A percentile compares a stretch with the other conserved stretches of the same genome.
Conservation (phyloP, 2,797 vertebrate genomes). For the Centroberyx gerrardi region DNA sequence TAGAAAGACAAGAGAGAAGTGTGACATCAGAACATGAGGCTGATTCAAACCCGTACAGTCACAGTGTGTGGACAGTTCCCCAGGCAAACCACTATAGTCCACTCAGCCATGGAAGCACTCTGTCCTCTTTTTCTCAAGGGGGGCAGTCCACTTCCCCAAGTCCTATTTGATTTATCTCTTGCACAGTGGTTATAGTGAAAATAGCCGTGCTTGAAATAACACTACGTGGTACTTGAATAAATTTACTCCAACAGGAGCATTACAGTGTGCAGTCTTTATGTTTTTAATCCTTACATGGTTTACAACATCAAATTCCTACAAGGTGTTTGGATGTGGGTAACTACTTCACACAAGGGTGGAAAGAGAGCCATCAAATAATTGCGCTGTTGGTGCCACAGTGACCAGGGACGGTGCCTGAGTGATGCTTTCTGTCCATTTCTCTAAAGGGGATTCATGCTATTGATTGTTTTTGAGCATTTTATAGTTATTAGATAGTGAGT, state of each 20-base stretch:
- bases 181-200: not conserved
- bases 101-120: slow-evolving; percentile 12
- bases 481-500: not conserved
- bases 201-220: no score
- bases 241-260: not conserved
- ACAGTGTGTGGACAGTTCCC: slow-evolving; percentile 9
- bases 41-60: not conserved
- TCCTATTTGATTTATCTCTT: slow-evolving; percentile 8
- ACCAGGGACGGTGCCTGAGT: not conserved
- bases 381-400: not conserved
- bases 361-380: not conserved
- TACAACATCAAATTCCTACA: not conserved
- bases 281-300: not conserved
- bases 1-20: not conserved
- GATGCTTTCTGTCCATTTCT: not conserved
- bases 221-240: not conserved
- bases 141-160: slow-evolving; percentile 4
- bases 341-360: not conserved
- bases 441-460: not conserved
- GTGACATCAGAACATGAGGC: slow-evolving; percentile 3
- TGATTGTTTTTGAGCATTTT: not conserved
- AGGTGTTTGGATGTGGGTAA: not conserved
- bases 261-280: not conserved
- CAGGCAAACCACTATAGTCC: not conserved
- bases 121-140: slow-evolving; percentile 12